These are phyloP conservation scores for Drosophila borealis DNA, from an alignment of 2,888 invertebrate genomes.

Conservation along the genomic window DNA sequence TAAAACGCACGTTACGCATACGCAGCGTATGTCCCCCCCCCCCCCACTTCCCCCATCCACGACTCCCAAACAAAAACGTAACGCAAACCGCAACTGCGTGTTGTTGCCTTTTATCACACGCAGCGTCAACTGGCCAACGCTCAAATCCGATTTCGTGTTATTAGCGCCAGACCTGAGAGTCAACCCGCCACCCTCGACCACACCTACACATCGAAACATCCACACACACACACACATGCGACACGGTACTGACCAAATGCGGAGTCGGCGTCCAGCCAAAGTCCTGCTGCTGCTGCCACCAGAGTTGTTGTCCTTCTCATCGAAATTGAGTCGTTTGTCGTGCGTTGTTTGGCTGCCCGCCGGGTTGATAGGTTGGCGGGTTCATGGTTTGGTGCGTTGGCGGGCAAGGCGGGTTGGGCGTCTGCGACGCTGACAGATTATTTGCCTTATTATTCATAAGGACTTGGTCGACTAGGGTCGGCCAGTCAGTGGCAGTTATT, in stretches of 20 bases:
- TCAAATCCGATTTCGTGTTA: slow-evolving; percentile 79
- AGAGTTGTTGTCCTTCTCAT: slow-evolving; percentile 34
- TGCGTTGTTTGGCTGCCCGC: slow-evolving; percentile 13
- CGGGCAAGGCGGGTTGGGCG: slow-evolving; percentile 44
- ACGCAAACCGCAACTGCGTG: slow-evolving; percentile 64
- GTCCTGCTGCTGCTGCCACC: slow-evolving; percentile 3
- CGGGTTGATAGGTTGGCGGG: slow-evolving; percentile 1
- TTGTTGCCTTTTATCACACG: slow-evolving; percentile 76
- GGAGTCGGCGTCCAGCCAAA: slow-evolving; percentile 18
- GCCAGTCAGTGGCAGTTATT: slow-evolving; percentile 47
- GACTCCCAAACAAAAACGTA: slow-evolving; percentile 35
- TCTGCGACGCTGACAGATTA: slow-evolving; percentile 80
- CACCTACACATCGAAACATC: slow-evolving; percentile 1
- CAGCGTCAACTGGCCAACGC: slow-evolving; percentile 60
- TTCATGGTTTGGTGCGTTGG: slow-evolving; percentile 9
- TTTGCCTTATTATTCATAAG: slow-evolving; percentile 82
- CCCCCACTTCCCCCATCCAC: background rate
- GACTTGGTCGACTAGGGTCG: slow-evolving; percentile 24
- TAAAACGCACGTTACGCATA: slow-evolving; percentile 81
- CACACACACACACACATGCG: slow-evolving; percentile 24
- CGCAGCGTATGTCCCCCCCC: slow-evolving; percentile 64
- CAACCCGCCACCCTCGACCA: background rate
- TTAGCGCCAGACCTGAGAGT: slow-evolving; percentile 50
- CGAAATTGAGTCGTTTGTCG: slow-evolving; percentile 74
- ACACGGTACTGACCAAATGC: slow-evolving; percentile 26